These are phyloP conservation scores for Ophion slaviceki DNA, from an alignment of 2,888 invertebrate genomes.

Conservation along the genomic window DNA sequence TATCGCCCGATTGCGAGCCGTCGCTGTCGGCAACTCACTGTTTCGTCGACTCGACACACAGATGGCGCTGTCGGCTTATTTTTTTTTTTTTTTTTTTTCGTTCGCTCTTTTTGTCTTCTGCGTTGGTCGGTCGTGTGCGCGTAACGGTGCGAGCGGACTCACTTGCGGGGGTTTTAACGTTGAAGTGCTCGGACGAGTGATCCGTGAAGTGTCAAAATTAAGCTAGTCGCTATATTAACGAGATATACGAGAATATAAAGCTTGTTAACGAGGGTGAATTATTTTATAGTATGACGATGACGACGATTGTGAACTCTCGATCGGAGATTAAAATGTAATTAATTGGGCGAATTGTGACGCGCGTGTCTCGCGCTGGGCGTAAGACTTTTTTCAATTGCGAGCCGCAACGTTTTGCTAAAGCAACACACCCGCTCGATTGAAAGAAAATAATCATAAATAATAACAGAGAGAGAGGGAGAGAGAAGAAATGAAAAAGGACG, in stretches of 20 bases:
- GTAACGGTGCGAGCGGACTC: not conserved
- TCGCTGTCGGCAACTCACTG: not conserved
- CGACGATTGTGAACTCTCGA: conserved; percentile 52
- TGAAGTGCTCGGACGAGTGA: conserved; percentile 69
- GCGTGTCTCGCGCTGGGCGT: conserved; percentile 63
- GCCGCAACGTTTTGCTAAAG: conserved; percentile 35
- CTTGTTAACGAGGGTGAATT: conserved; percentile 74
- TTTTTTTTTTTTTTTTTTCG: not conserved
- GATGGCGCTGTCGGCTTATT: not conserved
- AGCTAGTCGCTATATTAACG: conserved; percentile 80
- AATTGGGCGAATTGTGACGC: not conserved
- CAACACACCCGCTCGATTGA: not conserved
- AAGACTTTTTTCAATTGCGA: conserved; percentile 40
- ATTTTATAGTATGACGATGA: conserved; percentile 70
- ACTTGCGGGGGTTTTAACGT: not conserved
- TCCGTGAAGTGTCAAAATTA: conserved; percentile 79
- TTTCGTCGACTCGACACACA: not conserved
- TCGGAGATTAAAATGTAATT: conserved; percentile 23
- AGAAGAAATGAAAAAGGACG: not conserved
- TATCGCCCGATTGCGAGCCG: not conserved
- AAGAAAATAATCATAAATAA: not conserved
- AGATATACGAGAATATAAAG: conserved; percentile 71
- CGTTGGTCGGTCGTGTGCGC: conserved; percentile 1
- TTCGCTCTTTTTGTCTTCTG: not conserved
- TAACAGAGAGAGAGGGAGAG: not conserved